These are phyloP conservation scores for Andrena trimmerana DNA, from an alignment of 2,888 invertebrate genomes.

Conservation along the genomic window DNA sequence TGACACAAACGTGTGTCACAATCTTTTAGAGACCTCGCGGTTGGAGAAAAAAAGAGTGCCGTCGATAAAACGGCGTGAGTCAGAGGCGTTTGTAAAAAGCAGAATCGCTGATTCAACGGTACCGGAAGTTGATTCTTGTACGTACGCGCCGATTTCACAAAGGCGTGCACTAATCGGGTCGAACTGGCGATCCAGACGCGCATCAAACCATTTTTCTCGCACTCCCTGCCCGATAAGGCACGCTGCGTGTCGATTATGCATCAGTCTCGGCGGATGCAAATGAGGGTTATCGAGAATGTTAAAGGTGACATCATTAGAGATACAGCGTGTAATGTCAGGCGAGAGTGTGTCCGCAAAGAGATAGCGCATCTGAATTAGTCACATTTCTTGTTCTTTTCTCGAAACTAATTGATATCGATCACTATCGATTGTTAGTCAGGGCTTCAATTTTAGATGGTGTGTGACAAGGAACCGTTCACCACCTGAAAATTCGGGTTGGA, in stretches of 20 bases:
- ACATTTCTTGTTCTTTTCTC: neutral
- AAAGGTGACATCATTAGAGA: slow-evolving; percentile 43
- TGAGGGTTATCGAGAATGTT: slow-evolving; percentile 34
- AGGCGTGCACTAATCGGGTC: slow-evolving; percentile 40
- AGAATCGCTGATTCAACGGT: slow-evolving; percentile 77
- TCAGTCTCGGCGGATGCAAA: slow-evolving; percentile 53
- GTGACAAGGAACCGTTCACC: too few species aligned
- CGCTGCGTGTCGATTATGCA: slow-evolving; percentile 13
- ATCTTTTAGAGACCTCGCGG: slow-evolving; percentile 28
- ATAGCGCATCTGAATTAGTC: neutral
- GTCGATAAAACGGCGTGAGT: slow-evolving; percentile 66
- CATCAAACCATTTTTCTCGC: slow-evolving; percentile 15
- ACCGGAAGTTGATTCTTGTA: slow-evolving; percentile 73
- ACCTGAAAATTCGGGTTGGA: too few species aligned
- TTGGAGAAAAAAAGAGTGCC: slow-evolving; percentile 7
- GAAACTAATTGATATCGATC: neutral
- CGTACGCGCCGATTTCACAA: slow-evolving; percentile 63
- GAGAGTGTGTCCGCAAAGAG: neutral
- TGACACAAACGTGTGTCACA: slow-evolving; percentile 32
- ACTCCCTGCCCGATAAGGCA: slow-evolving; percentile 4
- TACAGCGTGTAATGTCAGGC: neutral
- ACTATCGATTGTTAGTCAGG: neutral
- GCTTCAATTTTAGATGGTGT: neutral
- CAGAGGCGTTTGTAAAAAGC: slow-evolving; percentile 55
- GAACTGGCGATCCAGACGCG: slow-evolving; percentile 32